Evolutionary conservation across 2,888 invertebrate species (phyloP), one percentile per base, ranked within the genome.

Genomic region (Blastobasis adustella): DNA sequence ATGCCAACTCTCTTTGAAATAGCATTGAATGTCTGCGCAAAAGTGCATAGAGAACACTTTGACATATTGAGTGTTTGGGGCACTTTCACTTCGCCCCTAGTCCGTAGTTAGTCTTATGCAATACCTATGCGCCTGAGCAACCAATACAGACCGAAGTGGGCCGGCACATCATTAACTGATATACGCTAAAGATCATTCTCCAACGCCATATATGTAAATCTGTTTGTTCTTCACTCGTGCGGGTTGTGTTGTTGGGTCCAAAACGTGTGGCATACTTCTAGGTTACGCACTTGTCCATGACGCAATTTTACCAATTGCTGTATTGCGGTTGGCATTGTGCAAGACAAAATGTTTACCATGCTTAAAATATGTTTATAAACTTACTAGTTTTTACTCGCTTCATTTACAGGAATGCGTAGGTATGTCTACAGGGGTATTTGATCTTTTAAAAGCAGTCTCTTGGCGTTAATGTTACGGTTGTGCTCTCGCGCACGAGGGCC

Each of bases 101-200:
- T 23, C 23, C 23, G 23, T 3, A 45, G 45, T 38, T 43, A 46
- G 49, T 53, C 57, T 73, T 72, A 69, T 60, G 67, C 65, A 73
- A 73, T 61, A 60, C 58, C 23, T 23, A 23, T 60, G 65, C 63
- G 60, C 63, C 61, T 61, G 64, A 61, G 61, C 52, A 58, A 62
- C 60, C 60, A 54, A 54, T 65, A 59, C 48, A 51, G 52, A 54
- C 58, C 61, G 69, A 62, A 62, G 66, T 67, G 65, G 64, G 64
- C 62, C 62, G 58, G 62, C 55, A 54, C 57, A 68, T 66, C 66
- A 68, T 67, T 72, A 69, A 62, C 63, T 63, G 51, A 47, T 52
- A 57, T 52, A 58, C 59, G 65, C 63, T 67, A 67, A 72, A 65
- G 66, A 63, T 60, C 60, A 63, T 48, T 46, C 41, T 46, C 49